phyloP scores from a whole-genome alignment of 2,888 invertebrate genomes.

The Helicoverpa assulta region DNA sequence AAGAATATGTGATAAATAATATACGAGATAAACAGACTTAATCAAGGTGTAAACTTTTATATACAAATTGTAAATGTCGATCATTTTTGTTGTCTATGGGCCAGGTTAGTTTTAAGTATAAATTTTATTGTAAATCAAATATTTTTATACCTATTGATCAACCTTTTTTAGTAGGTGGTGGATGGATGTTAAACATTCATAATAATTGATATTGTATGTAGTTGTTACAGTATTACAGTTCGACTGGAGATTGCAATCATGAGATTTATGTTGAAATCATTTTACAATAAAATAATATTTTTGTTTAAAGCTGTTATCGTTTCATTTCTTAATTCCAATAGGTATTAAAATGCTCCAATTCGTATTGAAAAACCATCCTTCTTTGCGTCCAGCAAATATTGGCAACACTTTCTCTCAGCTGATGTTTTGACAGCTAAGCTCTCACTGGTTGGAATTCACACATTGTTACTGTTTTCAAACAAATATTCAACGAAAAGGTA shows the following conservation, averaged over 20 bases:
- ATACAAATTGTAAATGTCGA: constrained; percentile 10
- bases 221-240: constrained; percentile 54
- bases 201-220: constrained; percentile 34
- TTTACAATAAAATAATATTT: constrained; percentile 67
- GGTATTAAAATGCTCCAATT: too few relatives aligned
- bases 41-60: constrained; percentile 15
- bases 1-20: constrained; percentile 18
- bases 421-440: neutral
- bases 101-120: constrained; percentile 31
- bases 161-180: constrained; percentile 63
- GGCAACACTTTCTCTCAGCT: constrained; percentile 1
- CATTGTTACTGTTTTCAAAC: too few relatives aligned
- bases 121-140: constrained; percentile 30
- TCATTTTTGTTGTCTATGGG: constrained; percentile 26
- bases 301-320: constrained; percentile 51
- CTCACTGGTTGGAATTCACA: too few relatives aligned
- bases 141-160: constrained; percentile 43
- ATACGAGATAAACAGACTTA: constrained; percentile 17
- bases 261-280: constrained; percentile 62
- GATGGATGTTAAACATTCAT: constrained; percentile 66
- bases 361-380: neutral
- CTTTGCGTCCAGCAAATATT: neutral
- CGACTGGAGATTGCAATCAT: constrained; percentile 64
- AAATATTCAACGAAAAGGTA: neutral
- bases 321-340: neutral